These are phyloP conservation scores for Eurytoma adleriae DNA, from an alignment of 2,888 invertebrate genomes.

Conservation along the genomic window DNA sequence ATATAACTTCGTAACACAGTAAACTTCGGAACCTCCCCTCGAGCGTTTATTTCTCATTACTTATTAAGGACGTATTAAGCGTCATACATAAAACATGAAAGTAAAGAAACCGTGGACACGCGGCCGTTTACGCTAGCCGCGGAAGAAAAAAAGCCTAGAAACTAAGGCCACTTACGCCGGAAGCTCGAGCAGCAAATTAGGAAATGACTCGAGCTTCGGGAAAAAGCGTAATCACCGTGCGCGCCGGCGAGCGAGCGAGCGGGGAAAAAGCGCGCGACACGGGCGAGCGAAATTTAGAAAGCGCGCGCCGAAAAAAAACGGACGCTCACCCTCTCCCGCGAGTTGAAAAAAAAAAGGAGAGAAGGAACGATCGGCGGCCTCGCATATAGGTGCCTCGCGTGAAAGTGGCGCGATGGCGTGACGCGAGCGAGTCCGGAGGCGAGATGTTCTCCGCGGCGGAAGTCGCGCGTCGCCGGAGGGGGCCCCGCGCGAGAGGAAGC, in stretches of 20 bases:
- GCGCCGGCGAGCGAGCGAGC: neutral
- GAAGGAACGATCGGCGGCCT: neutral
- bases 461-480: constrained; percentile 14
- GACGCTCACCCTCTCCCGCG: neutral
- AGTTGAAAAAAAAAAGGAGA: neutral
- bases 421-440: constrained; percentile 33
- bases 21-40: neutral
- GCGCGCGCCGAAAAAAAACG: neutral
- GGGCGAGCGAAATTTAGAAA: constrained; percentile 40
- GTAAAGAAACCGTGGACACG: neutral
- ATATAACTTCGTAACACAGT: no score
- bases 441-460: constrained; percentile 17
- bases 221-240: constrained; percentile 22
- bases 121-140: neutral
- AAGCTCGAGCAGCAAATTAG: constrained; percentile 36
- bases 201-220: constrained; percentile 11
- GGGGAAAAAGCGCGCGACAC: neutral
- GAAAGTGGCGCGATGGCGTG: constrained; percentile 31
- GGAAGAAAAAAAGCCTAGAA: neutral
- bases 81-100: neutral
- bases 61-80: neutral
- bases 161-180: constrained; percentile 25
- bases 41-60: neutral
- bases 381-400: neutral
- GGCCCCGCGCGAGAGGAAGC: constrained; percentile 21